Conservation (phyloP, 1,140 invertebrate genomes). For the Andrena cerasifolii region DNA sequence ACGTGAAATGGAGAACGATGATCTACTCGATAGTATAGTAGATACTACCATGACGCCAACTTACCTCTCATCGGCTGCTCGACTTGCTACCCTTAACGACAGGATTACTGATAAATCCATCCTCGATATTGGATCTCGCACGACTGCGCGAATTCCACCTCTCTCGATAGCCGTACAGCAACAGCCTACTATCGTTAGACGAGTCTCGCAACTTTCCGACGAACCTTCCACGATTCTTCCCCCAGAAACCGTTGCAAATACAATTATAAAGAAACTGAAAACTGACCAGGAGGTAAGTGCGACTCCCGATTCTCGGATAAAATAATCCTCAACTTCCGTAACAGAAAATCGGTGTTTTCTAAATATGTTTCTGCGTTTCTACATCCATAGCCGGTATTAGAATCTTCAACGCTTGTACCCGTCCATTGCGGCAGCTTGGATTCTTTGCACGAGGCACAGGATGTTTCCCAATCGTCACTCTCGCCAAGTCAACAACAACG, state of each 20-base stretch:
- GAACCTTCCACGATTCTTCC: neutral
- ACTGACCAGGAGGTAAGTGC: conserved; percentile 78
- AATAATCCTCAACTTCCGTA: neutral
- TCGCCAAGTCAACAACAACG: conserved; percentile 73
- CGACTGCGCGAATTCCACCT: conserved; percentile 61
- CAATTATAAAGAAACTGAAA: conserved; percentile 81
- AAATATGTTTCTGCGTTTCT: neutral
- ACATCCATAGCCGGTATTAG: conserved; percentile 62
- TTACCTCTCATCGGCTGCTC: conserved; percentile 52
- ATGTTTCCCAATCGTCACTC: conserved; percentile 71
- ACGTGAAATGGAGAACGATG: conserved; percentile 86
- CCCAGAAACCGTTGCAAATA: conserved; percentile 71
- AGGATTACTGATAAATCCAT: conserved; percentile 60
- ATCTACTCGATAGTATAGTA: conserved; percentile 83
- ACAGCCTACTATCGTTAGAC: conserved; percentile 63
- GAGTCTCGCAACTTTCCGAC: neutral
- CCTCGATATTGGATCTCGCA: conserved; percentile 57
- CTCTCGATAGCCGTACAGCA: conserved; percentile 73
- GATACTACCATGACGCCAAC: conserved; percentile 75
- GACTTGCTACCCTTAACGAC: conserved; percentile 70
- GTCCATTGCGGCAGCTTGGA: conserved; percentile 84
- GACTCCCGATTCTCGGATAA: neutral
- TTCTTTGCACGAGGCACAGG: conserved; percentile 84
- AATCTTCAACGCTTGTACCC: conserved; percentile 65
- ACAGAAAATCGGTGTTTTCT: neutral